A percentile compares a stretch with the other conserved stretches of the same genome.
These are phyloP conservation scores for Thera obeliscata DNA, from an alignment of 2,888 invertebrate species.

Conservation along the genomic window DNA sequence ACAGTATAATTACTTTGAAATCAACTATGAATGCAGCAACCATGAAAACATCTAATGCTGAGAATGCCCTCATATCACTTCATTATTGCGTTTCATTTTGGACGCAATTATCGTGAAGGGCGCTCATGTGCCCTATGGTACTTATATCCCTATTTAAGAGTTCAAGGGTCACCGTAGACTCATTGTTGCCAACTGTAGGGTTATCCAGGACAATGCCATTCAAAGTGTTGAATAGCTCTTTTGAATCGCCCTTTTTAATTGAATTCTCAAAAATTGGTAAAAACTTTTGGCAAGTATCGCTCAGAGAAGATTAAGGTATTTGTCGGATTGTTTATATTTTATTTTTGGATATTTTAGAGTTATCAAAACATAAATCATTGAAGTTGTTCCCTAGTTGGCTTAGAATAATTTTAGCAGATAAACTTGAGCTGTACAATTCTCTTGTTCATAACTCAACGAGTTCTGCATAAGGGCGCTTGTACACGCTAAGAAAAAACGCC, in stretches of 20 bases:
- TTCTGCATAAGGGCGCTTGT: no score
- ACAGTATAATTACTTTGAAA: conserved; percentile 5
- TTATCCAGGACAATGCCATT: conserved; percentile 50
- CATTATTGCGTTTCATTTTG: conserved; percentile 17
- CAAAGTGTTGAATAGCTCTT: conserved; percentile 31
- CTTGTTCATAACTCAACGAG: conserved; percentile 17
- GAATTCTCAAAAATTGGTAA: conserved; percentile 18
- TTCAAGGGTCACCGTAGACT: conserved; percentile 49
- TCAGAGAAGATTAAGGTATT: background rate
- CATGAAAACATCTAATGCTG: conserved; percentile 1
- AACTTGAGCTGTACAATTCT: conserved; percentile 1
- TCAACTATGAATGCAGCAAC: background rate
- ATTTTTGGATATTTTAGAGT: background rate
- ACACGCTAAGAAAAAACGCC: no score
- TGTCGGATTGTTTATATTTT: background rate
- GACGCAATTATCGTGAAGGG: conserved; percentile 43
- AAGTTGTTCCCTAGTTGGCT: no score
- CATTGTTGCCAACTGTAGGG: conserved; percentile 59
- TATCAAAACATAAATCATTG: background rate
- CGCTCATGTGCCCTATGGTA: conserved; percentile 44
- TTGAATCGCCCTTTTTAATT: conserved; percentile 29
- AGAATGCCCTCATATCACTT: conserved; percentile 14
- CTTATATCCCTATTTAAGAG: conserved; percentile 44
- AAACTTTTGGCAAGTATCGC: conserved; percentile 14
- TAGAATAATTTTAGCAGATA: background rate